Percentiles rank a stretch among this genome's conserved stretches.
phyloP scores from a whole-genome alignment of 1,140 invertebrate species.

The Diuraphis noxia region DNA sequence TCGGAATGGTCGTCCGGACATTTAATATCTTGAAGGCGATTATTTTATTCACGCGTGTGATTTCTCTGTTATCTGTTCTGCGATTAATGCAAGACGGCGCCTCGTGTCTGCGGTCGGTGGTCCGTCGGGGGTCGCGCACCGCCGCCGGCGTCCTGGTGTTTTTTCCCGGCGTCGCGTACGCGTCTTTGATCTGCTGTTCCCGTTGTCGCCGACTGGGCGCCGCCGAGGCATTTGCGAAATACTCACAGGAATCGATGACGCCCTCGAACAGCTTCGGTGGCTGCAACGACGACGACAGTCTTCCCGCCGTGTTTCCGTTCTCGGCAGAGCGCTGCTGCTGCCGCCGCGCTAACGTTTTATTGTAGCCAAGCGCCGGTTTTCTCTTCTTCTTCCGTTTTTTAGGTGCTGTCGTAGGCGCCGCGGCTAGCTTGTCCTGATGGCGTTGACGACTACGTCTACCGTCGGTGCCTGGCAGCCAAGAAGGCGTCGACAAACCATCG shows the following conservation, averaged over 20 bases:
- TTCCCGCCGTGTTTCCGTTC: too few relatives aligned
- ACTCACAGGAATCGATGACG: background rate
- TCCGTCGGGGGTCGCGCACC: background rate
- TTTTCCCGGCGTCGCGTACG: background rate
- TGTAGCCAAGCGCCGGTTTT: too few relatives aligned
- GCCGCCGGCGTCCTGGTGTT: background rate
- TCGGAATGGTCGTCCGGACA: conserved; percentile 5
- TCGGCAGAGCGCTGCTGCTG: too few relatives aligned
- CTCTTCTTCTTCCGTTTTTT: background rate
- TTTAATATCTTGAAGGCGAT: conserved; percentile 21
- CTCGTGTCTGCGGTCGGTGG: background rate
- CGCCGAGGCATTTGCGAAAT: background rate
- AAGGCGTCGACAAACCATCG: background rate
- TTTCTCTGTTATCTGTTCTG: background rate
- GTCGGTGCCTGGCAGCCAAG: background rate
- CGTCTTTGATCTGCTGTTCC: background rate
- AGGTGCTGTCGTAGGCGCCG: too few relatives aligned
- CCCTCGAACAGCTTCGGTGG: too few relatives aligned
- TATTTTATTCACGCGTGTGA: conserved; percentile 1
- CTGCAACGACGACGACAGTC: background rate
- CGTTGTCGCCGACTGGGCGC: background rate
- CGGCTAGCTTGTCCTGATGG: background rate
- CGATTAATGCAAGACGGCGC: conserved; percentile 5
- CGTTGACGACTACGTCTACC: background rate
- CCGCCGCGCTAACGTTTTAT: too few relatives aligned